Conservation (phyloP, 2,797 vertebrate species). For the Galago senegalensis region DNA sequence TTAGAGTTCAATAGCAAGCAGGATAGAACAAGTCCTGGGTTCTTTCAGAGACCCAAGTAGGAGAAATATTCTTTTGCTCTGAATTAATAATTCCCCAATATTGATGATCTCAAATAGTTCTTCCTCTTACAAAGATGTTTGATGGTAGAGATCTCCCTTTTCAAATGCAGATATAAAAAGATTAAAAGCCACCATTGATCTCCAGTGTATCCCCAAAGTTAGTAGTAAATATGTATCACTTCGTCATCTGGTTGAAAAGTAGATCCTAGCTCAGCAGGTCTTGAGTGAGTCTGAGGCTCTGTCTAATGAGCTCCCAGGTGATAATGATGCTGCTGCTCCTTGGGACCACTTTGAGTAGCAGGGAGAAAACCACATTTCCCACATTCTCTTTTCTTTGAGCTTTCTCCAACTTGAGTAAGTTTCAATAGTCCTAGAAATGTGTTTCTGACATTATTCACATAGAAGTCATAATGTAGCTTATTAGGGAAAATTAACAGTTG, state of each 20-base stretch:
- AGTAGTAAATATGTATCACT: neutral
- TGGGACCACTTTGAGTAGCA: neutral
- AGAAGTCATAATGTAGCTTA: neutral
- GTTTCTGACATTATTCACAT: neutral
- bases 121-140: neutral
- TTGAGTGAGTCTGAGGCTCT: neutral
- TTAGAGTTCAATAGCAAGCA: neutral
- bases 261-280: neutral
- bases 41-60: neutral
- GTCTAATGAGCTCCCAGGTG: neutral
- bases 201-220: neutral
- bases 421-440: slow-evolving; percentile 9
- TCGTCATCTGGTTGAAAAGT: neutral
- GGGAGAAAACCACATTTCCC: neutral
- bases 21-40: neutral
- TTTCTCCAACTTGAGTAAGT: neutral
- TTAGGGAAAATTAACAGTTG: neutral
- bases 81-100: slow-evolving; percentile 24
- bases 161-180: neutral
- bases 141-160: neutral
- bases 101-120: neutral
- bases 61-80: neutral
- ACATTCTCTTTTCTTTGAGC: neutral
- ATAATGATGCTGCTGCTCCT: neutral
- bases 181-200: neutral